Evolutionary conservation across 1,140 invertebrate species (phyloP), one percentile per base, ranked within the genome.

Genomic region (Eurosta solidaginis): DNA sequence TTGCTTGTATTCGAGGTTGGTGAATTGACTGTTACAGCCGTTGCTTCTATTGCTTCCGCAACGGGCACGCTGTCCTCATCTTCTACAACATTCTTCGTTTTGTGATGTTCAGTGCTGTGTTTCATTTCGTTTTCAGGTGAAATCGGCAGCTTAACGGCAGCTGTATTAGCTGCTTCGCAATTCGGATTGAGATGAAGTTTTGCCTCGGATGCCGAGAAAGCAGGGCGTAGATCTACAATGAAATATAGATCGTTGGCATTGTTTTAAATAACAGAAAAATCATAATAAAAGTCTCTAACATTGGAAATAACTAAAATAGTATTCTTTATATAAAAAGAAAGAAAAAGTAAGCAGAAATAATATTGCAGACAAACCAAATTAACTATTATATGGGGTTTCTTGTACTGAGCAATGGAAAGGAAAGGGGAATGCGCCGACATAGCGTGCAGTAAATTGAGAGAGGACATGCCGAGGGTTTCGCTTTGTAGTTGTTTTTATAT

Each of bases 151-250:
- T 36, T 49, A 63, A 76, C 44, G 2, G 50, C 50, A 36, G 78
- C 76, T 25, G 50, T 44, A 10, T 84, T 85, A 80, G 81, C 79
- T 79, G 78, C 80, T 81, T 84, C 85, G 79, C 84, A 86, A 63
- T 85, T 82, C 40, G 83, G 83, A 82, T 86, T 86, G 82, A 79
- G 79, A 81, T 87, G 82, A 77, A 87, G 81, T 87, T 86, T 87
- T 77, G 85, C 82, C 82, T 80, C 82, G 73, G 87, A 88, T 81
- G 86, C 85, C 85, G 87, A 88, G 84, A 87, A 88, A 88, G 87
- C 87, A 88, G 87, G 87, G 88, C 85, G 83, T 76, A 84, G 85
- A 88, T 88, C 87, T 88, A 88, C 85, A 88, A 88, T 81, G 83
- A 87, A 83, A 86, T 80, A 86, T 86, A 86, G 85, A 86, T 86